Conservation (phyloP, 2,797 vertebrate species). For the Strix occidentalis region DNA sequence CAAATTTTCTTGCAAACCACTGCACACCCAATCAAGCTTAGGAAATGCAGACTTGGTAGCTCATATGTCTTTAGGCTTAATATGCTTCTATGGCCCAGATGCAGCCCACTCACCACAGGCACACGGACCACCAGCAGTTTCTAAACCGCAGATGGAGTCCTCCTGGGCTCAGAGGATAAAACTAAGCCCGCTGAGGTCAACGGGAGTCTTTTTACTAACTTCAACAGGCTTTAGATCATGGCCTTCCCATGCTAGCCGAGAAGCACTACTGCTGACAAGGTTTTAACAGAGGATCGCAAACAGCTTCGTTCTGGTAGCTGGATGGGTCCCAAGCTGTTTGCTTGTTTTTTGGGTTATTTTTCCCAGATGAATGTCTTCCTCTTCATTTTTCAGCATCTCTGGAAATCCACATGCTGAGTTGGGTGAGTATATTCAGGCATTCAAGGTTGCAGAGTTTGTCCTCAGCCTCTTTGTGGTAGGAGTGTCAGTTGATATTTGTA, state of each 20-base stretch:
- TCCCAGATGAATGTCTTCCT: background rate
- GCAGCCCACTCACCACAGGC: constrained; percentile 27
- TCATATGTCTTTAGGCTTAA: constrained; percentile 19
- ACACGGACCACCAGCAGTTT: constrained; percentile 21
- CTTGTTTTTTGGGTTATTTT: background rate
- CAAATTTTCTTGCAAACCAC: constrained; percentile 47
- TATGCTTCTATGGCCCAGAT: background rate
- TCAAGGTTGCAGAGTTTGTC: background rate
- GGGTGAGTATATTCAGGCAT: background rate
- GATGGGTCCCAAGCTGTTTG: background rate
- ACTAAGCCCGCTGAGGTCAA: background rate
- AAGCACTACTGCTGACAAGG: background rate
- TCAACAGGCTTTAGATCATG: constrained; percentile 20
- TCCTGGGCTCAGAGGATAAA: background rate
- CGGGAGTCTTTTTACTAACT: background rate
- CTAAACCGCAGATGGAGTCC: background rate
- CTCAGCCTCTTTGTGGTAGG: background rate
- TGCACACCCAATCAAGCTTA: background rate
- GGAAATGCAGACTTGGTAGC: constrained; percentile 27
- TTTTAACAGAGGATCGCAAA: background rate
- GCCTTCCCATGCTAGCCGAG: background rate
- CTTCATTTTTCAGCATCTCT: background rate
- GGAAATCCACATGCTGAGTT: background rate
- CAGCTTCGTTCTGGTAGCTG: background rate
- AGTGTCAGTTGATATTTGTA: background rate